phyloP scores from a whole-genome alignment of 2,113 vertebrate genomes.

The Odocoileus virginianus region DNA sequence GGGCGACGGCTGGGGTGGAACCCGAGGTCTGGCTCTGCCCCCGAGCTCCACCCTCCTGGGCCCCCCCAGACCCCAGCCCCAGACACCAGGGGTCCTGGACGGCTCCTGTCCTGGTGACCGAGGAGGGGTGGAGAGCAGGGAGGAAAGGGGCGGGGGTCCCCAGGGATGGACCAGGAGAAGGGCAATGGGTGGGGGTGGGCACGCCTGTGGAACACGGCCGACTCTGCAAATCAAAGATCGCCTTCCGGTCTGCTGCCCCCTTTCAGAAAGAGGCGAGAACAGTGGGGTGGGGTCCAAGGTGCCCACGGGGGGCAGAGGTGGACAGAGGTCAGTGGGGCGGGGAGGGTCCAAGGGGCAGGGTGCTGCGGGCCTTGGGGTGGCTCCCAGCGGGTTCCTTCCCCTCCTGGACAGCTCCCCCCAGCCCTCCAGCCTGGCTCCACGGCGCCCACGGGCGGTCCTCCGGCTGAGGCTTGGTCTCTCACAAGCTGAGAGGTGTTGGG shows the following conservation, averaged over 20 bases:
- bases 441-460: neutral
- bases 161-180: neutral
- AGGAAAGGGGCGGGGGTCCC: neutral
- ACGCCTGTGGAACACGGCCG: fast-evolving
- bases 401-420: neutral
- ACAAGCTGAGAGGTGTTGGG: neutral
- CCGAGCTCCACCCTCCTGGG: neutral
- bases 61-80: neutral
- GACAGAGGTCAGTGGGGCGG: fast-evolving
- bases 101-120: neutral
- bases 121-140: neutral
- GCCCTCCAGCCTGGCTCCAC: neutral
- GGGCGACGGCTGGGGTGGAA: neutral
- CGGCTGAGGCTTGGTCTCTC: neutral
- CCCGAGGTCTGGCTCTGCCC: neutral
- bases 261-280: neutral
- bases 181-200: fast-evolving
- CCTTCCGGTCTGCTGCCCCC: neutral
- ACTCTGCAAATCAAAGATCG: neutral
- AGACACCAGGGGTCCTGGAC: neutral
- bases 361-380: neutral
- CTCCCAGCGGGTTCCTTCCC: neutral
- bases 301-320: neutral
- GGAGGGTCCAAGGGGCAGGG: neutral
- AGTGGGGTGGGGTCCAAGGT: neutral